These are phyloP conservation scores for Endotricha flammealis DNA, from an alignment of 2,888 invertebrate genomes.

Conservation along the genomic window DNA sequence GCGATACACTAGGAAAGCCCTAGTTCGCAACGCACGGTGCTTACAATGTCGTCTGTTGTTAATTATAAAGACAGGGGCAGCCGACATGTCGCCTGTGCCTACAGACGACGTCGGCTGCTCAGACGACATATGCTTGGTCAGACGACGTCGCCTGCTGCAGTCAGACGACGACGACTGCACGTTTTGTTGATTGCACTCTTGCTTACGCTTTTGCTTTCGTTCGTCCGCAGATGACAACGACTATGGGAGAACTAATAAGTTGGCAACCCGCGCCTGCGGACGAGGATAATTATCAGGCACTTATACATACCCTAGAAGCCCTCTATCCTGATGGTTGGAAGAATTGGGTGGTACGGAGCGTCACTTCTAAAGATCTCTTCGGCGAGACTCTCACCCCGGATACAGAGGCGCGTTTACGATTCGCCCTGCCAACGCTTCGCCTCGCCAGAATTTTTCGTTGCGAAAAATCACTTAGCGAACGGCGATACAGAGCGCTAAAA, in stretches of 20 bases:
- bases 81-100: too few relatives aligned
- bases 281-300: not conserved
- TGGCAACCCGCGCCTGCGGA: not conserved
- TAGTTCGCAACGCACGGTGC: too few relatives aligned
- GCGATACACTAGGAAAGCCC: too few relatives aligned
- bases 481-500: not conserved
- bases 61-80: too few relatives aligned
- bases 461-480: not conserved
- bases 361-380: not conserved
- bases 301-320: not conserved
- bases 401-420: not conserved
- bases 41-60: too few relatives aligned
- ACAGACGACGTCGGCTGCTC: too few relatives aligned
- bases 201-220: not conserved
- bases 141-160: not conserved
- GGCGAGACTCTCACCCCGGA: not conserved
- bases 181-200: not conserved
- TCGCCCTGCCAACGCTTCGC: not conserved
- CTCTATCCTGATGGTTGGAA: not conserved
- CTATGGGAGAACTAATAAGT: not conserved
- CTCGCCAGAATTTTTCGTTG: not conserved
- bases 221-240: not conserved
- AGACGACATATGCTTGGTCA: too few relatives aligned
- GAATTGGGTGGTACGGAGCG: not conserved
- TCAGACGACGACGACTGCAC: not conserved